Evolutionary conservation across 2,113 vertebrate genomes (phyloP), one percentile per base, ranked within the genome.

Genomic region (Oreochromis spilurus): DNA sequence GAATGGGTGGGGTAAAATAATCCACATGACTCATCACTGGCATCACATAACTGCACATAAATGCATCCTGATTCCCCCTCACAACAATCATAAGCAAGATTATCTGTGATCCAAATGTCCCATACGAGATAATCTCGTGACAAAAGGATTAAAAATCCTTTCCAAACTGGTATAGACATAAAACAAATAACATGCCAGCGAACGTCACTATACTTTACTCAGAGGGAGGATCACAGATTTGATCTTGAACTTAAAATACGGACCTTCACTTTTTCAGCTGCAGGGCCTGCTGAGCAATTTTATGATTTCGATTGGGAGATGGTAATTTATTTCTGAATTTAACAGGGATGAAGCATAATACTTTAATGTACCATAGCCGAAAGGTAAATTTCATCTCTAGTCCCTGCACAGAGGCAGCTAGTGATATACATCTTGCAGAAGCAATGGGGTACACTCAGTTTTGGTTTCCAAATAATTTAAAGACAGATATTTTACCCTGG

Each of bases 51-150:
- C 86, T 24, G 78, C 65, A 86, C 85, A 83, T 31, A 86, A 81
- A 89, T 21, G 29, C 79, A 70, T 85, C 67, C 79, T 29, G 82
- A 88, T 83, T 89, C 82, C 50, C 80, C 75, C 85, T 86, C 83
- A 77, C 26, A 75, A 83, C 84, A 87, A 62, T 86, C 86, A 79
- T 34, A 81, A 82, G 50, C 65, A 24, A 90, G 91, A 91, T 93
- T 90, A 91, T 91, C 84, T 60, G 79, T 19, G 86, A 89, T 85
- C 82, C 81, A 77, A 92, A 91, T 77, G 84, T 90, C 91, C 85
- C 65, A 24, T 70, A 86, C n/a, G 62, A 88, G 87, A 90, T 86
- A 90, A 91, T 91, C 88, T 88, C 48, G 55, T 90, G 84, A 85
- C 87, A 89, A 83, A 83, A 84, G 82, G 45, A 86, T 43, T 88